phyloP scores from a whole-genome alignment of 2,797 vertebrate species.

The Sciaenops ocellatus region DNA sequence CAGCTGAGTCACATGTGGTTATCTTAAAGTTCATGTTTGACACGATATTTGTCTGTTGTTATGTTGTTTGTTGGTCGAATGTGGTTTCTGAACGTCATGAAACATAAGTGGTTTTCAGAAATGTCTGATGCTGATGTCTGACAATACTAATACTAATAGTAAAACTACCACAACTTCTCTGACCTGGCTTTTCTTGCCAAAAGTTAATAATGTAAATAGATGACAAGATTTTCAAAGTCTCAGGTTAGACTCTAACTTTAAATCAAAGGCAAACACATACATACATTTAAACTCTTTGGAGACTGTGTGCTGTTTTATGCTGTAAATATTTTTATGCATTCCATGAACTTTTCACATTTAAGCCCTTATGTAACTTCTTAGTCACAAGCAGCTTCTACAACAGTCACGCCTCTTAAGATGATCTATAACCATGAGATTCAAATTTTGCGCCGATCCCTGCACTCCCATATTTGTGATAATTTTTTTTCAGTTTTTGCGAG shows the following conservation, averaged over 20 bases:
- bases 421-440: conserved; percentile 16
- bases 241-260: no score
- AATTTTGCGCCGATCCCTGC: conserved; percentile 12
- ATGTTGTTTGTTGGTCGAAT: not conserved
- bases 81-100: conserved; percentile 23
- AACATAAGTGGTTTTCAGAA: conserved; percentile 32
- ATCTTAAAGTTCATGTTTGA: no score
- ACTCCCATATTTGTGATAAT: not conserved
- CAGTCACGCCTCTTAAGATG: conserved; percentile 25
- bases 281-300: not conserved
- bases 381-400: conserved; percentile 40
- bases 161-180: no score
- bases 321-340: conserved; percentile 32
- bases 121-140: not conserved
- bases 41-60: not conserved
- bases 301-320: not conserved
- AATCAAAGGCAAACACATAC: not conserved
- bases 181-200: conserved; percentile 6
- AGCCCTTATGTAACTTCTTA: conserved; percentile 18
- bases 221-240: no score
- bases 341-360: conserved; percentile 30
- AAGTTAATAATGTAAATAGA: not conserved
- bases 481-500: not conserved
- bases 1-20: not conserved
- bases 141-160: no score